A percentile compares a stretch with the other conserved stretches of the same genome.
Conservation (phyloP, 2,888 invertebrate species). For the Melitaea athalia region DNA sequence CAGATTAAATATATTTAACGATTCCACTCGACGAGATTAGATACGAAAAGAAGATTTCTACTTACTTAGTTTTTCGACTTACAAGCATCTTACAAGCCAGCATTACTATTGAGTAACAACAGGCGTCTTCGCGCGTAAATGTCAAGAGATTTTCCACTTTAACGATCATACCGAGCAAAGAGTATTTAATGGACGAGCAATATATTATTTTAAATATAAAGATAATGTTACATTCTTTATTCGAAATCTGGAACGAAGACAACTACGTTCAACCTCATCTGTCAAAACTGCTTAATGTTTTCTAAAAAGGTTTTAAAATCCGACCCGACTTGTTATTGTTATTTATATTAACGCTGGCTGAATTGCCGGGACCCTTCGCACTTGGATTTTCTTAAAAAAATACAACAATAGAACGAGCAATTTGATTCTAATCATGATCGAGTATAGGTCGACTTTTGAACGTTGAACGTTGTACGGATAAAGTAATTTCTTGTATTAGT, state of each 20-base stretch:
- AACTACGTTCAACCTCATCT: slow-evolving; percentile 65
- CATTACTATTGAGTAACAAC: slow-evolving; percentile 2
- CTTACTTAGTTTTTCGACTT: slow-evolving; percentile 14
- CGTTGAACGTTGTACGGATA: slow-evolving; percentile 40
- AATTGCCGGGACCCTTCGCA: slow-evolving; percentile 75
- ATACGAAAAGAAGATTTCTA: not conserved
- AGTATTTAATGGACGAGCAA: slow-evolving; percentile 12
- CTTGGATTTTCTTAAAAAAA: slow-evolving; percentile 63
- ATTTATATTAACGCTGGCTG: slow-evolving; percentile 75
- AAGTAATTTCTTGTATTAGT: slow-evolving; percentile 33
- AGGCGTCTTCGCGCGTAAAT: slow-evolving; percentile 1
- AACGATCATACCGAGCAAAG: slow-evolving; percentile 11
- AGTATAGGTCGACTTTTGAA: slow-evolving; percentile 49
- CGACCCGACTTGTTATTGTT: slow-evolving; percentile 74
- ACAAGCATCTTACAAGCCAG: slow-evolving; percentile 5
- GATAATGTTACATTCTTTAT: slow-evolving; percentile 13
- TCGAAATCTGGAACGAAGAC: slow-evolving; percentile 47
- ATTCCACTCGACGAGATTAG: slow-evolving; percentile 17
- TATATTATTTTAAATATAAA: slow-evolving; percentile 13
- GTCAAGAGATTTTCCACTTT: slow-evolving; percentile 10
- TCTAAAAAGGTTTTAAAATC: slow-evolving; percentile 66
- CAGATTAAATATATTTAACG: slow-evolving; percentile 22
- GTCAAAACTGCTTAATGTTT: slow-evolving; percentile 75
- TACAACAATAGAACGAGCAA: slow-evolving; percentile 42
- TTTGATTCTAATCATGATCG: slow-evolving; percentile 51